A percentile compares a stretch with the other conserved stretches of the same genome.
These are phyloP conservation scores for Zelostemma sp. DNA, from an alignment of 1,140 invertebrate species.

Conservation along the genomic window DNA sequence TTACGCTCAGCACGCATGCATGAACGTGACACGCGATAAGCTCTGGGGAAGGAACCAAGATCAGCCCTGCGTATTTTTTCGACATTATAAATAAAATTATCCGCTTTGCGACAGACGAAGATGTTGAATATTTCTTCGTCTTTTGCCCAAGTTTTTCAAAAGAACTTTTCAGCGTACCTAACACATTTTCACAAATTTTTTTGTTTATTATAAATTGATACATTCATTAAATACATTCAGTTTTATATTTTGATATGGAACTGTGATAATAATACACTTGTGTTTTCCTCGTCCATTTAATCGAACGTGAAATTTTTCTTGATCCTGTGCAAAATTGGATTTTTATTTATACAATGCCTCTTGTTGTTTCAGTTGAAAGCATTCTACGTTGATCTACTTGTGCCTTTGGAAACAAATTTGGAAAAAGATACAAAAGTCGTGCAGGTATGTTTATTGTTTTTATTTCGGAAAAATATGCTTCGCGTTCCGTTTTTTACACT, in stretches of 20 bases:
- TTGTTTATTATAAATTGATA: no score
- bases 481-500: not conserved
- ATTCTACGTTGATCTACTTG: conserved; percentile 92
- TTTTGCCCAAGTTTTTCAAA: not conserved
- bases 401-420: conserved; percentile 91
- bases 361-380: conserved; percentile 82
- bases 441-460: conserved; percentile 73
- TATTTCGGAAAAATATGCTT: not conserved
- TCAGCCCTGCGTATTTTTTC: conserved; percentile 26
- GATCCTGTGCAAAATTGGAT: not conserved
- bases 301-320: no score
- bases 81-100: conserved; percentile 37
- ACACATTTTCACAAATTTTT: no score
- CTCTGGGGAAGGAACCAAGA: conserved; percentile 17
- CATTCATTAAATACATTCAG: no score
- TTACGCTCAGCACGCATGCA: conserved; percentile 21
- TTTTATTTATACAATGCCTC: conserved; percentile 26
- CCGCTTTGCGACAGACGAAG: conserved; percentile 23
- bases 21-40: conserved; percentile 26
- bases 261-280: no score
- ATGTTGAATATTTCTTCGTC: conserved; percentile 27
- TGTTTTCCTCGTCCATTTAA: no score
- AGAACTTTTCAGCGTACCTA: no score
- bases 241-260: no score
- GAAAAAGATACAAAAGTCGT: conserved; percentile 95